Evolutionary conservation across 2,888 invertebrate genomes (phyloP).

Genomic region (Ptychoptera albimana): DNA sequence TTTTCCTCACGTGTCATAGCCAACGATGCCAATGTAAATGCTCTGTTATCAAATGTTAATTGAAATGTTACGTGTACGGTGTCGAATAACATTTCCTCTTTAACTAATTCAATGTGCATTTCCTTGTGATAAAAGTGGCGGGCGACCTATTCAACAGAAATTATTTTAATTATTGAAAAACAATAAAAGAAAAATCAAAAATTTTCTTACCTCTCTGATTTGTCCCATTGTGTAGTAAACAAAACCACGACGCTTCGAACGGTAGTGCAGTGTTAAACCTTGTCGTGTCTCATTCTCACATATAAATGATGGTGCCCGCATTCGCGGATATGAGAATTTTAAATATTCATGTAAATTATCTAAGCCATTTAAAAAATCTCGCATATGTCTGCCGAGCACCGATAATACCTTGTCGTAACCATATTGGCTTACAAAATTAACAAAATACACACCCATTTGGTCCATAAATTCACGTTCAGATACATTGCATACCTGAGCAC

Average conservation of each 20-base stretch:
- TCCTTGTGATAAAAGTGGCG: constrained; percentile 90
- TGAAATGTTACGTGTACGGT: constrained; percentile 90
- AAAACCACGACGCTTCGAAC: constrained; percentile 84
- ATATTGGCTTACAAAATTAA: constrained; percentile 84
- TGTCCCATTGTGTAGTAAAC: constrained; percentile 96
- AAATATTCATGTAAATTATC: constrained; percentile 96
- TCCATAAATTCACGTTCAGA: constrained; percentile 82
- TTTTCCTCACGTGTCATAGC: constrained; percentile 79
- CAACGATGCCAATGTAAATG: constrained; percentile 67
- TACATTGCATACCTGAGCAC: constrained; percentile 62
- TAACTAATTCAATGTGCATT: constrained; percentile 76
- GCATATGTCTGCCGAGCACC: constrained; percentile 81
- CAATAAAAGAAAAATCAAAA: neutral
- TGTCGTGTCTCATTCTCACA: constrained; percentile 89
- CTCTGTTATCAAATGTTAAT: constrained; percentile 85
- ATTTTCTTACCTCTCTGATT: constrained; percentile 54
- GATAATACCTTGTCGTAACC: constrained; percentile 86
- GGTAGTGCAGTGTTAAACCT: constrained; percentile 84
- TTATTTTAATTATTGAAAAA: neutral
- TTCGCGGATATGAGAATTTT: constrained; percentile 84
- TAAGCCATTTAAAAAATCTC: constrained; percentile 88
- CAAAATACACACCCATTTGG: constrained; percentile 87
- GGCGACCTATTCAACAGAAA: constrained; percentile 49
- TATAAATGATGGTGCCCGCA: constrained; percentile 88
- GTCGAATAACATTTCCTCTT: constrained; percentile 75